Evolutionary conservation across 2,113 vertebrate genomes (phyloP), one percentile per base, ranked within the genome.

Genomic region (Setophaga coronata): DNA sequence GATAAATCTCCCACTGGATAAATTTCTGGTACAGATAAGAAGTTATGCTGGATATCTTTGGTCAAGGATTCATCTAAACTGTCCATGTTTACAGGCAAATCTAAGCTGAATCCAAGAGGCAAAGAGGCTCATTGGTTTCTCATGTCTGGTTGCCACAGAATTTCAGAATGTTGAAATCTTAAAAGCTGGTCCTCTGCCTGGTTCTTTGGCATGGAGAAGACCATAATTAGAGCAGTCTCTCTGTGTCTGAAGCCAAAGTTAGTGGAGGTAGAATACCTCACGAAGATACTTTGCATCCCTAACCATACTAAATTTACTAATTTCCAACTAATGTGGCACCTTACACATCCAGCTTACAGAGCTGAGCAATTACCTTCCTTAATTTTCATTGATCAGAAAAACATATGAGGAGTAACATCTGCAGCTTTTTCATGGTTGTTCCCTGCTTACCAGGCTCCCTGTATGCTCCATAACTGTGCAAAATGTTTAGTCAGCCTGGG

Each of bases 371-470:
- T 54, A 54, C 34, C 31, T 87, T 25, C 7, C 29, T n/a, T 74
- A 69, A 43, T 54, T 48, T n/a, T 38, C 8, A 40, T 6, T 45
- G 34, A 36, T 21, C 28, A 50, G 33, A 50, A 45, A 60, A 74
- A 56, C 3, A 8, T 33, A 16, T 3, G 5, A 34, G 19, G 29
- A 61, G 2, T 34, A 76, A 80, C 12, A 56, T 33, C 21, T 79
- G 43, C 6, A 60, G 24, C 4, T 7, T 54, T 13, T 40, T 15
- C 0, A 0, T 23, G 4, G 7, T 33, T 69, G 14, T 54, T 19
- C 16, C 65, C 56, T 42, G 61, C 33, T 79, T 60, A 33, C 28
- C 24, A 40, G 18, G 43, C 7, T 73, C 5, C 56, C 8, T 2
- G 8, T 24, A 34, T 19, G 28, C 34, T 65, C 40, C 43, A 26